Evolutionary conservation across 2,797 vertebrate species (phyloP).

Genomic region (Lacerta viridis): DNA sequence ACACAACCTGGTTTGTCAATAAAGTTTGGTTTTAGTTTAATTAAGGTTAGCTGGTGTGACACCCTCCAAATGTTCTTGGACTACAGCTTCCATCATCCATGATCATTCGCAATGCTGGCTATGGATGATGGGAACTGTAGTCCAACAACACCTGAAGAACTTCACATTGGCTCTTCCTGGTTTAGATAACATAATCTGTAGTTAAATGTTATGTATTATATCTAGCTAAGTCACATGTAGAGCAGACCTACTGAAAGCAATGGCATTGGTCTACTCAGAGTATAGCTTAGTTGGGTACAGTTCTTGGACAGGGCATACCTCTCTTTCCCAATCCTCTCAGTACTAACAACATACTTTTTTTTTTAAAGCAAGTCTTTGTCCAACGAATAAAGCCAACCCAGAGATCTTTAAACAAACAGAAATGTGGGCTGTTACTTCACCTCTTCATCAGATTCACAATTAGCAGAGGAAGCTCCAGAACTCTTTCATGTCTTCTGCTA

Average conservation of each 20-base stretch:
- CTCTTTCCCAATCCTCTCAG: background rate
- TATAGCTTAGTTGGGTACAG: too few relatives aligned
- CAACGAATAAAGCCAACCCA: background rate
- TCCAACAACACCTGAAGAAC: too few relatives aligned
- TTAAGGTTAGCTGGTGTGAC: background rate
- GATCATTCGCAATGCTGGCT: background rate
- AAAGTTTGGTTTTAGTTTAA: background rate
- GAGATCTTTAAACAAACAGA: slow-evolving; percentile 6
- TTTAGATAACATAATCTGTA: background rate
- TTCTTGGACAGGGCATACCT: too few relatives aligned
- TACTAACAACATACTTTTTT: background rate
- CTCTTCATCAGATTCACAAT: slow-evolving; percentile 24
- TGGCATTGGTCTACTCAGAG: background rate
- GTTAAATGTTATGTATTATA: background rate
- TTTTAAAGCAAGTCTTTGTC: background rate
- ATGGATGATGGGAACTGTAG: background rate
- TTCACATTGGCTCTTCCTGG: background rate
- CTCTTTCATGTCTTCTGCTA: slow-evolving; percentile 31
- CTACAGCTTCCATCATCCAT: background rate
- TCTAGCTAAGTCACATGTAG: too few relatives aligned
- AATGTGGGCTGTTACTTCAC: slow-evolving; percentile 13
- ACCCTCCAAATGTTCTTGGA: background rate
- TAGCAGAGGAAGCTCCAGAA: slow-evolving; percentile 3
- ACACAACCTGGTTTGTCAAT: background rate
- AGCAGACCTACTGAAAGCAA: too few relatives aligned